Evolutionary conservation across 2,797 vertebrate species (phyloP), one percentile per base, ranked within the genome.

Genomic region (Melanotaenia trifasciata): DNA sequence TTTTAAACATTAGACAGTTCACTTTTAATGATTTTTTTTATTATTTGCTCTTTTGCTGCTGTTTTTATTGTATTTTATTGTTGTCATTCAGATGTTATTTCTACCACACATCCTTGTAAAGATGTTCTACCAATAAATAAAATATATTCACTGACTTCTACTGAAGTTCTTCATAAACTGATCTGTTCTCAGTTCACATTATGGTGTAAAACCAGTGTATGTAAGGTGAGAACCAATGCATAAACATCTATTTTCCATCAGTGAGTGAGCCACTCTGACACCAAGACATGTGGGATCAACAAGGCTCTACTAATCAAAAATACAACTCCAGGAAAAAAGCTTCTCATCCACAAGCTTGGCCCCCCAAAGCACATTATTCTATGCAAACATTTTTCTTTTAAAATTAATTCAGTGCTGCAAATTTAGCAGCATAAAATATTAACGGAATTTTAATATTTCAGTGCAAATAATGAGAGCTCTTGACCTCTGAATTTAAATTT

Each of bases 401-500:
- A 84, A 90, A 90, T 88, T 69, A 86, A 93, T 91, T 92, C 86
- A 81, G 59, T 28, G 60, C 82, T 26, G 69, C 80, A 64, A 82
- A 88, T 90, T 90, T 86, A 70, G 85, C 66, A 5, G 28, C 78
- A 90, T 94, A 12, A 93, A 93, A 91, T 93, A 94, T 94, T 92
- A 90, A 92, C 58, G 66, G 56, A 82, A 83, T 90, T 90, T 93
- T 87, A 94, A 94, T 94, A 94, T 93, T 92, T 92, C 71, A 94
- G 80, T 45, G 77, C 85, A 89, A 92, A 91, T 94, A 93, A 93
- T 93, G 90, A 94, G 89, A 74, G 82, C 84, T 84, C 83, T 89
- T 94, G 93, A 94, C 92, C 91, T 85, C 89, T 88, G 78, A 87
- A 93, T 93, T 93, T 87, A 91, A 92, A 94, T 92, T 87, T 88